Base-by-base conservation (phyloP, 2,797 vertebrate genomes). In the Antrozous pallidus region DNA sequence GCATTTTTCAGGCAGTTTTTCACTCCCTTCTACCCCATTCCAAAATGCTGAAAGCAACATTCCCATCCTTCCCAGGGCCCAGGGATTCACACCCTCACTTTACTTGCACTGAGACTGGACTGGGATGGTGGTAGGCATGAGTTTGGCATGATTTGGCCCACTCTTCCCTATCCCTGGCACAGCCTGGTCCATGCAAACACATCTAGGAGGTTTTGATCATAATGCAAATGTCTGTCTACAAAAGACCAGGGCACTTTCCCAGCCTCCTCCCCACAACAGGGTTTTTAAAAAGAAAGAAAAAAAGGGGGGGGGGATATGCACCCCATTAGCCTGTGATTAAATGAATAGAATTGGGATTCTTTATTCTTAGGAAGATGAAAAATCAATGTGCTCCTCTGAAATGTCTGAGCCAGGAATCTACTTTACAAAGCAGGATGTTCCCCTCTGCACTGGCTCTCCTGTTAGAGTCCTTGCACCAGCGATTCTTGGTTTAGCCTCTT, bases 361-460 rank as follows among this genome's bases (percentile, higher is more conserved):
- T 61, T 85, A 74, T 85, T 93, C 51, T 73, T 77, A 82, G 36
- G 28, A 51, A 91, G 67, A 80, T 69, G 80, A 90, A 79, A 84
- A 92, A 81, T 49, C 79, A 40, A 24, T 7, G 0, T 51, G 75
- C 24, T 88, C 85, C 18, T 93, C n/a, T 93, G 33, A 51, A 65
- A 70, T 38, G 13, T 83, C 24, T 49, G 78, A 95, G 69, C 54
- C 77, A 75, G 24, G 36, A 31, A 63, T 82, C 26, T 74, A 17
- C 31, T 71, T 93, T 77, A 49, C 83, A 88, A 69, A 61, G 31
- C 45, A 75, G 58, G 16, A 36, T 6, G 4, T n/a, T 45, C 11
- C 38, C 49, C 82, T 71, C 49, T 49, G 82, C 49, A 36, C 18
- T 8, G 58, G 56, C 36, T 85, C 73, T 96, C 78, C 93, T 92